Percentiles rank a stretch among this genome's conserved stretches.
phyloP scores from a whole-genome alignment of 2,797 vertebrate species.

The Cygnus olor region DNA sequence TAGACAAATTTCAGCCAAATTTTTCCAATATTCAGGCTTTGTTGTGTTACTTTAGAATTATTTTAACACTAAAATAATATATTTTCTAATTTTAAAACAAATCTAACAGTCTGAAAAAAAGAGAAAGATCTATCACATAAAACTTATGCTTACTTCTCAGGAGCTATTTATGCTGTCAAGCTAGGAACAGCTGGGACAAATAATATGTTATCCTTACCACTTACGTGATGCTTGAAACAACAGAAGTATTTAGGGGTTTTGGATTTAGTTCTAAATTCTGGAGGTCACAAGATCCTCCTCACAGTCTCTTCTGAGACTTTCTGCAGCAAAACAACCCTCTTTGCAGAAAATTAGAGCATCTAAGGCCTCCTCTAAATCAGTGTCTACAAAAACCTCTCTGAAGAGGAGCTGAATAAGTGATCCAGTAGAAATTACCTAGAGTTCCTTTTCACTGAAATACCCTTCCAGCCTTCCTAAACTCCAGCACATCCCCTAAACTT shows the following conservation, averaged over 20 bases:
- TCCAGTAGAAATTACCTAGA: neutral
- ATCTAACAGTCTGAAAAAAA: neutral
- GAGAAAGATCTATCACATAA: neutral
- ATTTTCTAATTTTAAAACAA: neutral
- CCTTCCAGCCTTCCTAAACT: neutral
- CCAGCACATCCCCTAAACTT: neutral
- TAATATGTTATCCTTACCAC: neutral
- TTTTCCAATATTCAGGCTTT: neutral
- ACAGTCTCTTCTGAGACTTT: neutral
- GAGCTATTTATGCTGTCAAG: neutral
- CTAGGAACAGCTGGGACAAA: neutral
- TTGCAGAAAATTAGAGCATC: neutral
- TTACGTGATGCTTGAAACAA: neutral
- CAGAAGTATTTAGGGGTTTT: neutral
- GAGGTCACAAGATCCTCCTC: neutral
- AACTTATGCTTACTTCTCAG: fast-evolving
- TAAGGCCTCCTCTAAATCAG: neutral
- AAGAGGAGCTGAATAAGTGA: neutral
- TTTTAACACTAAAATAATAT: neutral
- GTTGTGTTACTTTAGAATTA: neutral
- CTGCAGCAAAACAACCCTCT: neutral
- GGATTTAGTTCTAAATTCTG: neutral
- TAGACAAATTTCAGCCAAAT: neutral
- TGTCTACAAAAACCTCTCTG: neutral
- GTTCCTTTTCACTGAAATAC: neutral